Percentiles rank a stretch among this genome's conserved stretches.
Evolutionary conservation across 2,113 vertebrate species (phyloP).

Genomic region (Protomyctophum bolini): DNA sequence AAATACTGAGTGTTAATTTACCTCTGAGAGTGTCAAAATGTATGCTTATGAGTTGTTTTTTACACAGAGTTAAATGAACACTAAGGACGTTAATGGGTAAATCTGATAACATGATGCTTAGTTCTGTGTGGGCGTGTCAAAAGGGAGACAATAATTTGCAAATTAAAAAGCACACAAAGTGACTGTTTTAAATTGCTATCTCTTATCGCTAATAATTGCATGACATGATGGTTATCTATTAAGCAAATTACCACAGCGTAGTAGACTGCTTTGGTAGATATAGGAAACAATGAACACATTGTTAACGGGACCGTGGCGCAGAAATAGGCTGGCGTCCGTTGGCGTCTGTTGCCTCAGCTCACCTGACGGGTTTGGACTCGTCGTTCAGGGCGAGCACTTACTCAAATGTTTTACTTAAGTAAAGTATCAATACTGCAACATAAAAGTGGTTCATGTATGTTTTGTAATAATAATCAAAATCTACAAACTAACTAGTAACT

Average conservation of each 20-base stretch:
- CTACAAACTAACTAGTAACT: too few relatives aligned
- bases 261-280: constrained; percentile 14
- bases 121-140: not conserved
- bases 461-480: too few relatives aligned
- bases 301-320: not conserved
- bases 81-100: too few relatives aligned
- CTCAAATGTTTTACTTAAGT: too few relatives aligned
- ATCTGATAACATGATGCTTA: too few relatives aligned
- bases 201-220: not conserved
- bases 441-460: too few relatives aligned
- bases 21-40: not conserved
- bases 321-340: constrained; percentile 27
- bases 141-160: not conserved
- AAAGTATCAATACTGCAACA: too few relatives aligned
- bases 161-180: not conserved
- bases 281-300: constrained; percentile 24
- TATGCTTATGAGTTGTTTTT: too few relatives aligned
- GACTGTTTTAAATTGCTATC: constrained; percentile 1
- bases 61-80: too few relatives aligned
- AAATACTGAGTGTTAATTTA: not conserved
- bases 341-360: constrained; percentile 33
- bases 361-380: constrained; percentile 41
- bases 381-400: constrained; percentile 1
- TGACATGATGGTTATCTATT: not conserved
- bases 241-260: not conserved